Base-by-base conservation (phyloP, 2,113 vertebrate species). In the Telmatochromis sp. region DNA sequence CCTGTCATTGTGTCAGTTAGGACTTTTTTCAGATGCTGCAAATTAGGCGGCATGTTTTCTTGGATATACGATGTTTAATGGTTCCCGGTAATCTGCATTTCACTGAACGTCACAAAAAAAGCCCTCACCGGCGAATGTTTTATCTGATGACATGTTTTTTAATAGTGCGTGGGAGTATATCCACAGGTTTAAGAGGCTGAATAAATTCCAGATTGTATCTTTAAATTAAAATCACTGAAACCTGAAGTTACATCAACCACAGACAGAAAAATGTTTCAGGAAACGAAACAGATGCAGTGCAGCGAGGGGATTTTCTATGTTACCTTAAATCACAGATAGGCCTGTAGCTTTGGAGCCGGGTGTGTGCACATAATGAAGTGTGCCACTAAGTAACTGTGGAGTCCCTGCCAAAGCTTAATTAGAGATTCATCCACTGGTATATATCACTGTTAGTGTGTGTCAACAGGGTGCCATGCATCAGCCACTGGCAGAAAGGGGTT, bases 401-500 rank as follows among this genome's bases (percentile, higher is more conserved):
- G 95, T 95, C 87, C 83, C 95, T 97, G 97, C 97, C 97, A 98
- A 97, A 97, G 96, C 95, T 96, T 98, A 98, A 98, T 98, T 97
- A 98, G 96, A 97, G 97, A 97, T 97, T 98, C 97, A 97, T 97
- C 97, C 95, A 94, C 93, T 95, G 94, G 90, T 96, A 97, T 98
- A 98, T 97, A 98, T 98, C 97, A 98, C 96, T 94, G 96, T 98
- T 97, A 98, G 96, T 97, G 96, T 96, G 96, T 97, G 97, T 97
- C 97, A 97, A 95, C 96, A 96, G 97, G 96, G 96, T 95, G 96
- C 96, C 95, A 95, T 97, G 96, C 95, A 97, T 97, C 96, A 97
- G 92, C 89, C 92, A 91, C 94, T 96, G 97, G 92, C 91, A 95
- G 91, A 94, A 94, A 93, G 89, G 95, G 96, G 95, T 97, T 97